phyloP scores from a whole-genome alignment of 2,797 vertebrate genomes.

The Cuniculus paca region DNA sequence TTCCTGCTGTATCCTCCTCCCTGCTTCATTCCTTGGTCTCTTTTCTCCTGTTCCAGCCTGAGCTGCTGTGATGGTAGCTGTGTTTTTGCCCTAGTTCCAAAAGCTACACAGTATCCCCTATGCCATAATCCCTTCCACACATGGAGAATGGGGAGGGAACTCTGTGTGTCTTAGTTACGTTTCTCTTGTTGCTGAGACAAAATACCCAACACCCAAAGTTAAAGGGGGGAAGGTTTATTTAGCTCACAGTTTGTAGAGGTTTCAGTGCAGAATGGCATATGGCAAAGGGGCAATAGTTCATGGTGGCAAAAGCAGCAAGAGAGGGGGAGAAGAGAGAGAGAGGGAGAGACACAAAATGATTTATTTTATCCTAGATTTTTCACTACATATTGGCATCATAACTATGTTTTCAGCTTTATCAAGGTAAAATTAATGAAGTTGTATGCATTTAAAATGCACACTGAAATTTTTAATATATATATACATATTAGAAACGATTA shows the following conservation, averaged over 20 bases:
- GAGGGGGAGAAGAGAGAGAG: background rate
- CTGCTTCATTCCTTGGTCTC: background rate
- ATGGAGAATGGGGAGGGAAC: background rate
- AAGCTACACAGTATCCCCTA: background rate
- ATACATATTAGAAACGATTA: background rate
- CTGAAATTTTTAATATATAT: background rate
- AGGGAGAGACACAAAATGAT: background rate
- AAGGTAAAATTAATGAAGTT: background rate
- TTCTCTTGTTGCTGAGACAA: no score
- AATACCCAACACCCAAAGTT: no score
- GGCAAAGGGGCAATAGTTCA: no score
- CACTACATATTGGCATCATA: background rate
- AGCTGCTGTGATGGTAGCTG: background rate
- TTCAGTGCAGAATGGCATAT: no score
- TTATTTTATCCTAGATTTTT: background rate
- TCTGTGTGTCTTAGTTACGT: background rate
- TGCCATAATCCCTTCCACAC: background rate
- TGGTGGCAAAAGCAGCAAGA: no score
- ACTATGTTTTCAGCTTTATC: background rate
- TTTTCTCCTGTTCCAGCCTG: background rate
- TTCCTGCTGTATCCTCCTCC: background rate
- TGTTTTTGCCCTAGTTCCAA: background rate
- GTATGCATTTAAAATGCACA: background rate
- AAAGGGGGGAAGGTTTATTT: no score
- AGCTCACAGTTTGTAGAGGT: no score